Evolutionary conservation across 2,113 vertebrate species (phyloP), one percentile per base, ranked within the genome.

Genomic region (Cisticola juncidis): DNA sequence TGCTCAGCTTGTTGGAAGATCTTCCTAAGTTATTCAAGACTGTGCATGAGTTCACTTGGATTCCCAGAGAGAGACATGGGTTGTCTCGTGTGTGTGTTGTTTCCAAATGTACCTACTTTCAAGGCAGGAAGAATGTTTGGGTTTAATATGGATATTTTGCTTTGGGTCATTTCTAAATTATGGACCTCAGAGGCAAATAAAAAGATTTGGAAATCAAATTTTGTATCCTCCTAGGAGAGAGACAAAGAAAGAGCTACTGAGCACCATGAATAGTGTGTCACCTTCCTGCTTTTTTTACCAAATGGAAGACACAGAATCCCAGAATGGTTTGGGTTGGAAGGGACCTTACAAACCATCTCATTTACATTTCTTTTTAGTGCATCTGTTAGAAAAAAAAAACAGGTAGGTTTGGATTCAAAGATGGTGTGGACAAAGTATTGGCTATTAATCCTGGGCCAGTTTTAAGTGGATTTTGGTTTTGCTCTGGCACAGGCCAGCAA

Each of bases 191-290:
- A 54, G 58, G 26, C 25, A 73, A 58, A 5, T 29, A 8, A 12
- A 61, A 62, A 18, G 29, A 61, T 85, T 76, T 85, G 54, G 68
- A 90, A 86, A 80, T 65, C 29, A 69, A 85, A 84, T 61, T 45
- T 57, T 53, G 0, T 85, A 3, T 50, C 33, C 38, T 5, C 62
- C 33, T 60, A 57, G 64, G 18, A 70, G 38, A 19, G 47, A 61
- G 26, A 62, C 15, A 36, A 80, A 36, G 57, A 48, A 64, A 11
- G 50, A 66, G 38, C 29, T 84, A 11, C 38, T 81, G 35, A 82
- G 20, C 31, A 36, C 40, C 12, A 12, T 56, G 42, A 85, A 65
- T 11, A 31, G 14, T 31, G 6, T 58, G 58, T 70, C 53, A 54
- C 26, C 50, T 56, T 56, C 66, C 50, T 82, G 17, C 14, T n/a